Percentiles rank a stretch among this genome's conserved stretches.
phyloP scores from a whole-genome alignment of 2,797 vertebrate genomes.

The Gallinago solitaria region DNA sequence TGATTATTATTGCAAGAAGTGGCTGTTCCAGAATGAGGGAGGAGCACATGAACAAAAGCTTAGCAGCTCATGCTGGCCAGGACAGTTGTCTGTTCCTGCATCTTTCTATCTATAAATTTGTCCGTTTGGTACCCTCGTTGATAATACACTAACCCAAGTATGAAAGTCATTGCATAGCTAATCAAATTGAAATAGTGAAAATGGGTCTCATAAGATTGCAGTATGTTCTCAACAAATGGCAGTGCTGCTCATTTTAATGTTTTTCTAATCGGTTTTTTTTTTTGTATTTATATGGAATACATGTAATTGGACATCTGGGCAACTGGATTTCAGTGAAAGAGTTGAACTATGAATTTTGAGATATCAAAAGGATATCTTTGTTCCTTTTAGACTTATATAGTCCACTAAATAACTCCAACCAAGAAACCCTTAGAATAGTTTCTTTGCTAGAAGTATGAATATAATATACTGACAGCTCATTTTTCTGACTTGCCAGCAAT shows the following conservation, averaged over 20 bases:
- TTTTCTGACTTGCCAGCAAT: background rate
- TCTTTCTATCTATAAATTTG: background rate
- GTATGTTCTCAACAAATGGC: background rate
- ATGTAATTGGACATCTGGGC: background rate
- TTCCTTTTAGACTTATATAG: background rate
- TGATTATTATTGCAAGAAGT: background rate
- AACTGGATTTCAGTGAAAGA: background rate
- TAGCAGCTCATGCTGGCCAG: background rate
- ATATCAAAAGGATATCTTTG: background rate
- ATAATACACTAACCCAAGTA: background rate
- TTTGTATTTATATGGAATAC: background rate
- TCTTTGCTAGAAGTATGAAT: background rate
- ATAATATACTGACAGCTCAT: background rate
- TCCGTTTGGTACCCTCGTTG: background rate
- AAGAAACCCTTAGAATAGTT: background rate
- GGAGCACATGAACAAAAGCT: background rate
- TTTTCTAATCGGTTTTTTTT: background rate
- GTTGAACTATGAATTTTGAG: background rate
- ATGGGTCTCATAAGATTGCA: background rate
- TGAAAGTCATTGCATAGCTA: background rate
- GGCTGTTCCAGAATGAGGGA: background rate
- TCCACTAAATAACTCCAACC: background rate
- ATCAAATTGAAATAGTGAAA: background rate
- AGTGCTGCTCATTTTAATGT: background rate
- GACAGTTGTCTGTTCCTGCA: background rate